A percentile compares a stretch with the other conserved stretches of the same genome.
phyloP scores from a whole-genome alignment of 2,113 vertebrate genomes.

The Urocynchramus pylzowi region DNA sequence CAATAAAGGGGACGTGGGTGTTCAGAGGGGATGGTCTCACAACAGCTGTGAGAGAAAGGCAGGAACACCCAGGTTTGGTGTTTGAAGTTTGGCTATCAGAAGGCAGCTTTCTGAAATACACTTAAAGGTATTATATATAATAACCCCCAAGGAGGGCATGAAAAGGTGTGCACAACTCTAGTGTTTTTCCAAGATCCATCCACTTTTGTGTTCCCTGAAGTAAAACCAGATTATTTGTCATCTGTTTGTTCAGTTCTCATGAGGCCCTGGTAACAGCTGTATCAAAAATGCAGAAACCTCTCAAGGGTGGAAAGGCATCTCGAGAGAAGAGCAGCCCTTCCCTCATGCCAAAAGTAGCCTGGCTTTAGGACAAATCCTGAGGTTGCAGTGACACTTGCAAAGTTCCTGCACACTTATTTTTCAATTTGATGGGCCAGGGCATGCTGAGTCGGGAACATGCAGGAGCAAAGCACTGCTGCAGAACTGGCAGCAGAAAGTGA shows the following conservation, averaged over 20 bases:
- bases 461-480: neutral
- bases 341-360: neutral
- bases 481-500: fast-evolving
- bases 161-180: neutral
- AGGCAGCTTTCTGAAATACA: neutral
- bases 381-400: neutral
- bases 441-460: fast-evolving
- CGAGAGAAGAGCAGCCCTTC: neutral
- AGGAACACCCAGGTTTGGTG: neutral
- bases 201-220: neutral
- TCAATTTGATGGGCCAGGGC: neutral
- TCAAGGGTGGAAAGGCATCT: neutral
- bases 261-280: neutral
- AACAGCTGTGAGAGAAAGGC: neutral
- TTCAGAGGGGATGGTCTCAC: neutral
- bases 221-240: neutral
- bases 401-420: neutral
- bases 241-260: neutral
- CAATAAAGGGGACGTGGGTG: neutral
- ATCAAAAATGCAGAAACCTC: constrained; percentile 32
- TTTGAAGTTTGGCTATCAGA: neutral
- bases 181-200: neutral
- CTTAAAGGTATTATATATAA: neutral
- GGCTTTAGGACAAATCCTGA: neutral
- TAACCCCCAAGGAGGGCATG: neutral